These are phyloP conservation scores for Cottus gobio DNA, from an alignment of 2,113 vertebrate genomes.

Conservation along the genomic window DNA sequence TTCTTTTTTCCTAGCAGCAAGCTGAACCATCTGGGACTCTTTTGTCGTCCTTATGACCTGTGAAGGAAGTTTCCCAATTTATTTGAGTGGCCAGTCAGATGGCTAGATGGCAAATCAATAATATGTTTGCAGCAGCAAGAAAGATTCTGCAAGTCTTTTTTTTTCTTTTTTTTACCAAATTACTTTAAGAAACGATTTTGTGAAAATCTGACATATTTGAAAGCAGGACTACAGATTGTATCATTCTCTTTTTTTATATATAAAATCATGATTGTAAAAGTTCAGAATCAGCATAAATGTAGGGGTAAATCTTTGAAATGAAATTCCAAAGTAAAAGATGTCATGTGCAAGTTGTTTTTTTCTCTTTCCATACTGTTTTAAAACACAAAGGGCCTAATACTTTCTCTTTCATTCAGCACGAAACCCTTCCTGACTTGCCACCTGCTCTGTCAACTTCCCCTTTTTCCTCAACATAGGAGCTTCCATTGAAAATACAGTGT, in stretches of 20 bases:
- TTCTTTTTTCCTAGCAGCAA: neutral
- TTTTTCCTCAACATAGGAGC: neutral
- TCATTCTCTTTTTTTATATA: neutral
- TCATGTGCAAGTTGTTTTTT: neutral
- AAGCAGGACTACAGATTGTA: neutral
- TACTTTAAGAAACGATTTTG: neutral
- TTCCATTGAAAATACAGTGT: neutral
- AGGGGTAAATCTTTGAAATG: neutral
- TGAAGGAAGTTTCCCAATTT: neutral
- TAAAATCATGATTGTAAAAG: neutral
- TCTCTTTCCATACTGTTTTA: neutral
- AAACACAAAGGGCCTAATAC: neutral
- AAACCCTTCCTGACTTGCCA: neutral
- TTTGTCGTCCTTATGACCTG: neutral
- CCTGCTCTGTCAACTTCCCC: neutral
- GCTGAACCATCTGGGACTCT: neutral
- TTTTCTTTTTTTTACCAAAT: neutral
- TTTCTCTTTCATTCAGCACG: neutral
- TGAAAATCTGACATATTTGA: neutral
- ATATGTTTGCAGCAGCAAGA: neutral
- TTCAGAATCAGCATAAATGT: neutral
- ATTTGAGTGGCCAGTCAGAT: neutral
- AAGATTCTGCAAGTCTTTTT: neutral
- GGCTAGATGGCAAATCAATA: neutral
- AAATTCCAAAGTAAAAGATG: neutral